Base-by-base conservation (phyloP, 1,140 invertebrate species). In the Drosophila bifasciata region DNA sequence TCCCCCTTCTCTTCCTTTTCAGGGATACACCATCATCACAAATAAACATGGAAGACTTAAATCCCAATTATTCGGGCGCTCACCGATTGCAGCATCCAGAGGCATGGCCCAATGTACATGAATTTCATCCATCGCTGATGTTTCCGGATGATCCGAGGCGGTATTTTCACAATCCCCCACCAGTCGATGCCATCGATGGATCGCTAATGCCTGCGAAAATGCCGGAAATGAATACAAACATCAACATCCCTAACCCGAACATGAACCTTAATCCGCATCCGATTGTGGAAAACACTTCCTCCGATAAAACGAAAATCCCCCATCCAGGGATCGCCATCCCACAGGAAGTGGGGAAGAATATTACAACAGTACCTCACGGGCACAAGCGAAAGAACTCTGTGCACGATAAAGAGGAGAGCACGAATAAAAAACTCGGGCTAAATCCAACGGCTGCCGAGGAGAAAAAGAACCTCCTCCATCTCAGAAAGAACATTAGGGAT, bases 401-500 rank as follows among this genome's bases (percentile, higher is more conserved):
- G 17, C 41, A 50, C 13, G 72, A 76, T 3, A 11, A 8, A 36
- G 61, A 73, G 8, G 56, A 76, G 39, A 25, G 53, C 11, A 57
- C 61, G 1, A 67, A 25, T 25, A 76, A 76, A 45, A 67, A 75
- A 45, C 39, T 67, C n/a, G 56, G 60, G 6, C 36, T 81, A 11
- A 36, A 36, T 36, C 32, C 13, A 21, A 44, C 84, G 44, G 55
- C 70, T 4, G 61, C 63, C 9, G 91, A 93, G 91, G 93, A 94
- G 46, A 93, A 93, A 55, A 95, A 94, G 86, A 92, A 94, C 17
- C 96, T 96, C 89, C 93, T 97, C 76, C 93, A 36, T 36, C 32
- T 36, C 32, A 36, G 96, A 16, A 93, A 96, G 58, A 97, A 97
- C 79, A 97, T 97, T 74, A 94, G 97, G 41, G 97, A 98, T 92